Evolutionary conservation across 2,888 invertebrate genomes (phyloP).

Genomic region (Napeogenes sylphis): DNA sequence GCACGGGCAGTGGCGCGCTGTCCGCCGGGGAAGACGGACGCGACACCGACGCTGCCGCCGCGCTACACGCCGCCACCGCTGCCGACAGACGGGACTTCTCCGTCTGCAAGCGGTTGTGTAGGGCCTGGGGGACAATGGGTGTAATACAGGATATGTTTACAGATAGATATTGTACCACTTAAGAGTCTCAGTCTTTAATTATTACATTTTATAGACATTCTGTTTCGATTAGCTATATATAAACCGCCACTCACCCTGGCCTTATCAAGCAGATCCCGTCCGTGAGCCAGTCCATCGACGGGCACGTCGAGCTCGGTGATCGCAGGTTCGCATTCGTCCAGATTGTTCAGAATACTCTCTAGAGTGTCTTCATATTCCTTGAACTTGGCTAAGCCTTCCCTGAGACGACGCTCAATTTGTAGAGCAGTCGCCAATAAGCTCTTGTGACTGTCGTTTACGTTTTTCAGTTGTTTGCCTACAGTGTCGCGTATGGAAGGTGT

Average conservation of each 20-base stretch:
- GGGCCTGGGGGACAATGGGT: constrained; percentile 49
- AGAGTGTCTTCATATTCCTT: constrained; percentile 95
- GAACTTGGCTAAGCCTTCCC: constrained; percentile 93
- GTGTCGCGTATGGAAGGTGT: constrained; percentile 86
- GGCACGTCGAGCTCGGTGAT: constrained; percentile 87
- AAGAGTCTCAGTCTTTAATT: no score
- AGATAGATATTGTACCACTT: no score
- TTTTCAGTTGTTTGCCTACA: constrained; percentile 90
- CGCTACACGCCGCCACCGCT: constrained; percentile 95
- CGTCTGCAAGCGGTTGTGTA: constrained; percentile 91
- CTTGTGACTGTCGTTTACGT: constrained; percentile 95
- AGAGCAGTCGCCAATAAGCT: constrained; percentile 91
- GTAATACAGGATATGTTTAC: not conserved
- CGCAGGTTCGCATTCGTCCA: constrained; percentile 87
- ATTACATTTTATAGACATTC: no score
- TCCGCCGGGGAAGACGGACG: constrained; percentile 94
- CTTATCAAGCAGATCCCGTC: constrained; percentile 84
- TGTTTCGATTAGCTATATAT: no score
- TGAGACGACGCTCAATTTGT: constrained; percentile 91
- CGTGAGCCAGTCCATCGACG: constrained; percentile 84
- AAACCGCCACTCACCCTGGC: constrained; percentile 79
- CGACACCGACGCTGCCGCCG: constrained; percentile 93
- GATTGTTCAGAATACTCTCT: constrained; percentile 88
- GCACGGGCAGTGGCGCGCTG: constrained; percentile 89
- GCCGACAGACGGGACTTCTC: constrained; percentile 91